Percentiles rank a stretch among this genome's conserved stretches.
Conservation (phyloP, 2,888 invertebrate genomes). For the Mayetiola destructor region DNA sequence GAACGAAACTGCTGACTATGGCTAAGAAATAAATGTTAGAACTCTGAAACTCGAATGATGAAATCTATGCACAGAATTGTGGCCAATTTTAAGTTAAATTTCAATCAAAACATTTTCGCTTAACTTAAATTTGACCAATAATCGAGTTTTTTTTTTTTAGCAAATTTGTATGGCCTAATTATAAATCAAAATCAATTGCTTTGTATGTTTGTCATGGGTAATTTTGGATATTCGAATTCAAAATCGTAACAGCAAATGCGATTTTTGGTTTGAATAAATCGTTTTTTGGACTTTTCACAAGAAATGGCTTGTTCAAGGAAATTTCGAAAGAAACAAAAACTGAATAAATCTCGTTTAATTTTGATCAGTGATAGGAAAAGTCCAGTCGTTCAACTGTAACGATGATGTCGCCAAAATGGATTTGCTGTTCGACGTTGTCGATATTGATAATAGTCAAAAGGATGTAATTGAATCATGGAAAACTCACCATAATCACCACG, state of each 20-base stretch:
- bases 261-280: neutral
- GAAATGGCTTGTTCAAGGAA: too few relatives aligned
- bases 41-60: neutral
- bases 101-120: neutral
- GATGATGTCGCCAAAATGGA: neutral
- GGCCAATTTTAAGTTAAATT: neutral
- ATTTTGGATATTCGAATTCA: neutral
- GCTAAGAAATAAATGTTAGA: too few relatives aligned
- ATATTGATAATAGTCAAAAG: neutral
- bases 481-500: slow-evolving; percentile 84
- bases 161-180: neutral
- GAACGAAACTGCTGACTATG: too few relatives aligned
- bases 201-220: neutral
- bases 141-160: neutral
- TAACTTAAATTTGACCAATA: too few relatives aligned
- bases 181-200: neutral
- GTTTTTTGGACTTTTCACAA: neutral
- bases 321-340: neutral
- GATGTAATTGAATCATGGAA: slow-evolving; percentile 6
- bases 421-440: neutral
- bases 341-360: too few relatives aligned
- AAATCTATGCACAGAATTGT: neutral
- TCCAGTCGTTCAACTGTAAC: too few relatives aligned
- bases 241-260: neutral
- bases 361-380: too few relatives aligned